Conservation (phyloP, 2,113 vertebrate genomes). For the Verasper variegatus region DNA sequence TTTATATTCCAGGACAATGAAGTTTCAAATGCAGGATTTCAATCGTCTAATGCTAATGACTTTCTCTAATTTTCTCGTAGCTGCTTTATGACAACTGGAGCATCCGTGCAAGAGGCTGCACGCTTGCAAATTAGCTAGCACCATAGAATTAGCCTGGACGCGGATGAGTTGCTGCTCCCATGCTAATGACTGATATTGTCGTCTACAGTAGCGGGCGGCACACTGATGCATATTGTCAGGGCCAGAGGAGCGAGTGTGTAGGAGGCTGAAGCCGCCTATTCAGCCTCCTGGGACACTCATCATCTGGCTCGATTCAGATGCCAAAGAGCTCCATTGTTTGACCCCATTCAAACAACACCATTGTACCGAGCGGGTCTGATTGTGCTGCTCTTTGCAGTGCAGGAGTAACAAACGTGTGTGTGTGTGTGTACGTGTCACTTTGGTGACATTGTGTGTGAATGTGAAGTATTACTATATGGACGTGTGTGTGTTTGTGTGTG, state of each 20-base stretch:
- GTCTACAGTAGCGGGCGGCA: slow-evolving; percentile 46
- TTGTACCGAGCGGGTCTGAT: slow-evolving; percentile 69
- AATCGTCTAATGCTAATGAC: background rate
- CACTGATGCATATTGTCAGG: slow-evolving; percentile 60
- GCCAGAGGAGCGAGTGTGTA: slow-evolving; percentile 58
- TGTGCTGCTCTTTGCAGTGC: slow-evolving; percentile 49
- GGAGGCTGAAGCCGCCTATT: slow-evolving; percentile 71
- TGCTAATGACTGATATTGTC: slow-evolving; percentile 62
- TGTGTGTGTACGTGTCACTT: slow-evolving; percentile 29
- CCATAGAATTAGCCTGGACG: slow-evolving; percentile 40
- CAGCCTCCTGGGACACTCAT: slow-evolving; percentile 70
- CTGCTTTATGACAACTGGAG: background rate
- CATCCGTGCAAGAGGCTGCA: slow-evolving; percentile 1
- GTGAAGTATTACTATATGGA: slow-evolving; percentile 25
- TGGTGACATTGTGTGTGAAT: slow-evolving; percentile 32
- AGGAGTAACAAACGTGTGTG: slow-evolving; percentile 46
- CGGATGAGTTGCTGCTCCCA: slow-evolving; percentile 43
- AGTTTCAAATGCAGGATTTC: too few relatives aligned
- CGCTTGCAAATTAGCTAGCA: slow-evolving; percentile 21
- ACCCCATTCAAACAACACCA: slow-evolving; percentile 71
- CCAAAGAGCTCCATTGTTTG: slow-evolving; percentile 76
- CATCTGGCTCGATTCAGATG: slow-evolving; percentile 71
- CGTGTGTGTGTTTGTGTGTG: slow-evolving; percentile 13
- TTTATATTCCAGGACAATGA: background rate
- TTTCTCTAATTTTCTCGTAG: background rate